Evolutionary conservation across 1,140 invertebrate species (phyloP).

Genomic region (Dendroctonus ponderosae): DNA sequence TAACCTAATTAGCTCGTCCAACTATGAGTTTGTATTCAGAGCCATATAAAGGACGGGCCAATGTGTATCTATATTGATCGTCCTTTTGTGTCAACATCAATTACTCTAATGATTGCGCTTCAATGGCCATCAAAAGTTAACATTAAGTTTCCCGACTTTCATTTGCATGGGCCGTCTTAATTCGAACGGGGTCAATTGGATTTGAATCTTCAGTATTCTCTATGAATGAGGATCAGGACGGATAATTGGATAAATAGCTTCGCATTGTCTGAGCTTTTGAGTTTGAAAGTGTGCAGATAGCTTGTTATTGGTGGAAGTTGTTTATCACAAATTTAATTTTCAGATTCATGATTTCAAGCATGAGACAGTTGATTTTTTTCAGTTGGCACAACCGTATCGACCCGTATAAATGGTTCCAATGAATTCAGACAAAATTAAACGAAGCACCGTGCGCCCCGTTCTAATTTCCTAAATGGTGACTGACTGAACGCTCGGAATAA

Average conservation of each 20-base stretch:
- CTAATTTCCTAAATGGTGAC: slow-evolving; percentile 22
- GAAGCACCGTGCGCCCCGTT: slow-evolving; percentile 13
- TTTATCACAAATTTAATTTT: too few relatives aligned
- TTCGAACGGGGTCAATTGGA: too few relatives aligned
- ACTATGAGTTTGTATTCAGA: slow-evolving; percentile 13
- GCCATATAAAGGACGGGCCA: slow-evolving; percentile 2
- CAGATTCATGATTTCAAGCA: too few relatives aligned
- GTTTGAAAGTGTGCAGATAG: too few relatives aligned
- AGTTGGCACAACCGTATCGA: slow-evolving; percentile 2
- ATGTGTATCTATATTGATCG: neutral
- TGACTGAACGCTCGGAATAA: slow-evolving; percentile 17
- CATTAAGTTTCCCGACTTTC: neutral
- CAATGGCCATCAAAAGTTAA: slow-evolving; percentile 22
- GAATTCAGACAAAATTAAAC: slow-evolving; percentile 20
- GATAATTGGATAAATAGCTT: too few relatives aligned
- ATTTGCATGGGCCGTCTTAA: neutral
- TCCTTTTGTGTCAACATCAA: slow-evolving; percentile 40
- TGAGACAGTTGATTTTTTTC: neutral
- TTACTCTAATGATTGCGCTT: slow-evolving; percentile 43
- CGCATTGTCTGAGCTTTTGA: too few relatives aligned
- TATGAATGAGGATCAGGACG: too few relatives aligned
- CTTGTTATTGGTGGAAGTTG: too few relatives aligned
- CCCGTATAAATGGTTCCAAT: slow-evolving; percentile 17
- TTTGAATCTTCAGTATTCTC: too few relatives aligned
- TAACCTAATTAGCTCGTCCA: slow-evolving; percentile 8